phyloP scores from a whole-genome alignment of 2,797 vertebrate species.

The Catharus ustulatus region DNA sequence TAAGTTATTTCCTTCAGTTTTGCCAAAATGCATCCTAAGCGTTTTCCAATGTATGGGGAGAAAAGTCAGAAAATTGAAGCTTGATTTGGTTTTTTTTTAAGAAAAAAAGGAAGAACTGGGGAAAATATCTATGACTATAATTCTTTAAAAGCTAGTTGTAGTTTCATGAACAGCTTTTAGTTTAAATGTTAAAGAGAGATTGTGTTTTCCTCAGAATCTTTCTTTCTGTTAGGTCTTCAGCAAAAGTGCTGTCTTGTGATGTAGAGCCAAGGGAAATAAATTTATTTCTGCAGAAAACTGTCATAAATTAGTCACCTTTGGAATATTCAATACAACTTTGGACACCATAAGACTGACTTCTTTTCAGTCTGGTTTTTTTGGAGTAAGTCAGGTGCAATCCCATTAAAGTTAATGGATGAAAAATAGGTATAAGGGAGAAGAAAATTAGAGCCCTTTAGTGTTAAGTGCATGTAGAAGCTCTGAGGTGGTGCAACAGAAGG shows the following conservation, averaged over 20 bases:
- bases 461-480: neutral
- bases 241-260: neutral
- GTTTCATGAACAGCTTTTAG: neutral
- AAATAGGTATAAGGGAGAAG: neutral
- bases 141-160: slow-evolving; percentile 18
- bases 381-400: neutral
- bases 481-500: slow-evolving; percentile 21
- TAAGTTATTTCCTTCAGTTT: slow-evolving; percentile 24
- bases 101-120: neutral
- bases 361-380: neutral
- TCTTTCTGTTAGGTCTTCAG: neutral
- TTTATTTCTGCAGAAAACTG: neutral
- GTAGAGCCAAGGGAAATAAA: neutral
- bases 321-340: neutral
- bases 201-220: neutral
- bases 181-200: neutral
- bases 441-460: neutral
- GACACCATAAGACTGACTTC: neutral
- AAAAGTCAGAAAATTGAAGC: neutral
- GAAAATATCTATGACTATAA: neutral
- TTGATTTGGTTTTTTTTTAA: neutral
- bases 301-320: neutral
- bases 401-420: slow-evolving; percentile 9
- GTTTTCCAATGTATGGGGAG: neutral
- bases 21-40: neutral